A percentile compares a stretch with the other conserved stretches of the same genome.
phyloP scores from a whole-genome alignment of 2,797 vertebrate species.

The Dipus sagitta region DNA sequence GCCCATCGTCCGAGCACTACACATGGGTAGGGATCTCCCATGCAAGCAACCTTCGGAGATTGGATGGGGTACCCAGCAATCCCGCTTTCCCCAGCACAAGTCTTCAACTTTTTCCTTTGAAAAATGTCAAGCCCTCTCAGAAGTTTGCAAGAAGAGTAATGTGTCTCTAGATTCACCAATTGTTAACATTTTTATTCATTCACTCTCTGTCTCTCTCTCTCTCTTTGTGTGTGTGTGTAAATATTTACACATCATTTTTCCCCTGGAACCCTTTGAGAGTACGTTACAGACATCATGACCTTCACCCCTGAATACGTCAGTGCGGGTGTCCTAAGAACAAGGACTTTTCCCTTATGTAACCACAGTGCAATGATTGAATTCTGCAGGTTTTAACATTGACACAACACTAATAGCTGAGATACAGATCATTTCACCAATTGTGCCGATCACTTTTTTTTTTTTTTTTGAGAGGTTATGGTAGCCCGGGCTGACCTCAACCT shows the following conservation, averaged over 20 bases:
- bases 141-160: slow-evolving; percentile 7
- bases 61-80: not conserved
- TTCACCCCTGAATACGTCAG: slow-evolving; percentile 39
- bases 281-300: slow-evolving; percentile 24
- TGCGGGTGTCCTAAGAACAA: not conserved
- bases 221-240: not conserved
- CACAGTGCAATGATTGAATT: not conserved
- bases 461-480: not conserved
- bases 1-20: not conserved
- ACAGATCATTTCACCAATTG: not conserved
- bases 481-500: not conserved
- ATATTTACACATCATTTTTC: slow-evolving; percentile 19
- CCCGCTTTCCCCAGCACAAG: not conserved
- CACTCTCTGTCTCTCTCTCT: slow-evolving; percentile 16
- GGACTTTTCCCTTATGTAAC: not conserved
- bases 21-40: not conserved
- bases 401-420: not conserved
- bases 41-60: not conserved
- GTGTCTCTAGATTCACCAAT: not conserved
- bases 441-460: not conserved
- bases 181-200: slow-evolving; percentile 18
- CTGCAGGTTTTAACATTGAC: not conserved
- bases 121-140: not conserved
- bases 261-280: slow-evolving; percentile 37
- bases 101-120: not conserved